Evolutionary conservation across 1,140 invertebrate species (phyloP), one percentile per base, ranked within the genome.

Genomic region (Stegodyphus dumicola): DNA sequence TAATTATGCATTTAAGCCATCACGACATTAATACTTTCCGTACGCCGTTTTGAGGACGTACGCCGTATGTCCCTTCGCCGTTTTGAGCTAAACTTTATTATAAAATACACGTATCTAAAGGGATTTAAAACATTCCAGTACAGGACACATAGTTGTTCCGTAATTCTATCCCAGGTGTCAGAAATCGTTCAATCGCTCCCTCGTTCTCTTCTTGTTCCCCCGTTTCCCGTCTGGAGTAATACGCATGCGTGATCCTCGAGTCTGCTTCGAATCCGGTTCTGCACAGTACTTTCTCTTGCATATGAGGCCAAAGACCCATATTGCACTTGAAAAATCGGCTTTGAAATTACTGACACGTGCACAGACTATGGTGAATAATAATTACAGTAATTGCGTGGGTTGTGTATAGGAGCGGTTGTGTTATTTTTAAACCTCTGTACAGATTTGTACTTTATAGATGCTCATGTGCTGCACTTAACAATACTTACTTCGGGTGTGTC

Each of bases 251-350:
- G 6, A 54, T 54, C 17, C 13, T 52, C n/a, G 33, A 48, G 74
- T 77, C 66, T 69, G 52, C 11, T 69, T 9, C n/a, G n/a, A 78
- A 78, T 78, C 77, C 77, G 77, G 77, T 78, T 78, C 52, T 78
- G 13, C 18, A n/a, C 64, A n/a, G 18, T 56, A 9, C 54, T 18
- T 54, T 66, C 18, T 53, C 18, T 66, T 33, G 60, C 54, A 66
- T n/a, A 6, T n/a, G 13, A 78, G 77, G 77, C 65, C 77, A 78
- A 78, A 78, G 77, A 78, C 77, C 77, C 60, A 78, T 69, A 78
- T 78, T 69, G 77, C 77, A 52, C 77, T 69, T 78, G 52, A 66
- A 51, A 77, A 78, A 78, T 70, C 18, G 48, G 13, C 66, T 69
- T 6, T 60, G 69, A 78, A 52, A 60, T 73, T 73, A 52, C 78